Evolutionary conservation across 1,140 invertebrate genomes (phyloP).

Genomic region (Ridgeia piscesae): DNA sequence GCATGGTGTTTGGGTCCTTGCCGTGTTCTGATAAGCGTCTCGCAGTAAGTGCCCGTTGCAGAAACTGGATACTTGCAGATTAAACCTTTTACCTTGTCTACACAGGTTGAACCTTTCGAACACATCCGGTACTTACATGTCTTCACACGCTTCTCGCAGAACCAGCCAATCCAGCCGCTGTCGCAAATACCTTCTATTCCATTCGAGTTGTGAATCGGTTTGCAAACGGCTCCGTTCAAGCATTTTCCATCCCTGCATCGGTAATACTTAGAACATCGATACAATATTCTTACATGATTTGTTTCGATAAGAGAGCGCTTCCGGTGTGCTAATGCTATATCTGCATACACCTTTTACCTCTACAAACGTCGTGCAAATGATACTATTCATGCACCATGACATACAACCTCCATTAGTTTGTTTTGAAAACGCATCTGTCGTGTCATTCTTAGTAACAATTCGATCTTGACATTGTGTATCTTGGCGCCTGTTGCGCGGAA

Average conservation of each 20-base stretch:
- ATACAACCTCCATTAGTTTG: neutral
- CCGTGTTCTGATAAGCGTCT: no score
- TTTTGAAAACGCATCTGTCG: neutral
- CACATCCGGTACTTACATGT: no score
- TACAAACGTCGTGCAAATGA: neutral
- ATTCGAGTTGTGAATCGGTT: neutral
- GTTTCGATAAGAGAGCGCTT: neutral
- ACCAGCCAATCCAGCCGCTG: neutral
- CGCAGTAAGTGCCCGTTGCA: no score
- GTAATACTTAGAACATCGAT: neutral
- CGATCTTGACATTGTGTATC: neutral
- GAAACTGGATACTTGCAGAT: no score
- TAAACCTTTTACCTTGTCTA: no score
- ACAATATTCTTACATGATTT: neutral
- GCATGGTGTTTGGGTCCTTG: no score
- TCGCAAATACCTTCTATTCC: neutral
- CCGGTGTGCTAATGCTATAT: neutral
- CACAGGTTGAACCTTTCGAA: no score
- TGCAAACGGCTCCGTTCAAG: neutral
- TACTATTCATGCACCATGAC: neutral
- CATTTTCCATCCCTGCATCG: neutral
- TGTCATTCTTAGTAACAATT: neutral
- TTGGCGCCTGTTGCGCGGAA: neutral
- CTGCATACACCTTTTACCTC: neutral
- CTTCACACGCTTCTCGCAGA: neutral